Percentiles rank a stretch among this genome's conserved stretches.
Evolutionary conservation across 2,888 invertebrate species (phyloP).

Genomic region (Synanthedon formicaeformis): DNA sequence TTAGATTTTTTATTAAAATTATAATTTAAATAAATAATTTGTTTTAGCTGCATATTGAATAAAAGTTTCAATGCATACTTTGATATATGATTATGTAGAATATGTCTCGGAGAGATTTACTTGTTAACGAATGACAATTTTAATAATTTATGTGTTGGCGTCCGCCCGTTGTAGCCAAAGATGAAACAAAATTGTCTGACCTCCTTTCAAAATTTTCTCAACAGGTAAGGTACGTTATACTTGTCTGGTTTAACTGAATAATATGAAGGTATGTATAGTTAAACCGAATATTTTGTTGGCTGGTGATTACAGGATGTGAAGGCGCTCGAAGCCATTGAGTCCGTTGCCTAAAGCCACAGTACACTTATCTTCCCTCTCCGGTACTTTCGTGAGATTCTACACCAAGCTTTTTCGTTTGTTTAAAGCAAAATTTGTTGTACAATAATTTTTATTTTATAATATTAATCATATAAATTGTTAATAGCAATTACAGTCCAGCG

Average conservation of each 20-base stretch:
- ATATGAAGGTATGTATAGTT: neutral
- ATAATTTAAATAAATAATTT: too few species aligned
- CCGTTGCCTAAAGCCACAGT: neutral
- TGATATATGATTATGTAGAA: too few species aligned
- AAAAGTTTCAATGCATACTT: too few species aligned
- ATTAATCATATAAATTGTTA: conserved; percentile 17
- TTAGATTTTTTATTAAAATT: too few species aligned
- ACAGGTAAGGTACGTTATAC: too few species aligned
- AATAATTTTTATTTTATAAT: conserved; percentile 12
- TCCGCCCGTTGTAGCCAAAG: too few species aligned
- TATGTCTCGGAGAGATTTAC: too few species aligned
- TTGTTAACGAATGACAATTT: too few species aligned
- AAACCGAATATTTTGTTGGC: neutral
- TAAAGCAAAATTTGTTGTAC: conserved; percentile 3
- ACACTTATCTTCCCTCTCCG: neutral
- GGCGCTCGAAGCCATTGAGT: conserved; percentile 1
- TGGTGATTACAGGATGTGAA: conserved; percentile 1
- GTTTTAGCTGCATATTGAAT: too few species aligned
- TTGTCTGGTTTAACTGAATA: neutral
- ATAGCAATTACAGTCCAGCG: conserved; percentile 3
- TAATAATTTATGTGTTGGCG: too few species aligned
- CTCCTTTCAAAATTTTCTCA: conserved; percentile 1
- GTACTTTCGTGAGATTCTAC: neutral
- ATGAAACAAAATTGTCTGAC: too few species aligned
- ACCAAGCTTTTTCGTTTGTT: neutral